Evolutionary conservation across 2,113 vertebrate species (phyloP).

Genomic region (Pedetes capensis): DNA sequence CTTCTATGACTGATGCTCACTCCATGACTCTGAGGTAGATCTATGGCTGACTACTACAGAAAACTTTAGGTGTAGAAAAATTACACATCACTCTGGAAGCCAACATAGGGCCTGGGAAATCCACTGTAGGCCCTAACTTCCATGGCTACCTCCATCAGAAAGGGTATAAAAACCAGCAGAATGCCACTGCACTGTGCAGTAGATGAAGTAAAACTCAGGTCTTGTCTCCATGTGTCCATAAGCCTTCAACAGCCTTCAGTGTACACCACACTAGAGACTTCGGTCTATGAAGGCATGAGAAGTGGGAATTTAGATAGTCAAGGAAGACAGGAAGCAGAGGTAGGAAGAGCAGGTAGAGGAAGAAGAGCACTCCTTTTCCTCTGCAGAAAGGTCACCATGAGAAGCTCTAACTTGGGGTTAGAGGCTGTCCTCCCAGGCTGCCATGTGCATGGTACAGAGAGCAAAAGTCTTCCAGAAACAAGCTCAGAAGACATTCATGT

Average conservation of each 20-base stretch:
- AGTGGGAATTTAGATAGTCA: background rate
- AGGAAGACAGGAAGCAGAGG: background rate
- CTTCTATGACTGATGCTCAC: background rate
- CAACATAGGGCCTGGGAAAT: background rate
- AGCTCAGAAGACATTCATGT: background rate
- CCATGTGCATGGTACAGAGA: background rate
- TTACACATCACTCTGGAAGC: background rate
- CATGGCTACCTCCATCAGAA: background rate
- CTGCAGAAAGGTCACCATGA: background rate
- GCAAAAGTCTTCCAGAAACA: background rate
- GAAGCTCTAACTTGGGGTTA: background rate
- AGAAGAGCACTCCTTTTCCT: background rate
- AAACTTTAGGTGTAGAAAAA: background rate
- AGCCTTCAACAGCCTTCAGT: slow-evolving; percentile 5
- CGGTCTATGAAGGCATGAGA: background rate
- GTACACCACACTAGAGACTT: background rate
- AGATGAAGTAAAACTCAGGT: too few relatives aligned
- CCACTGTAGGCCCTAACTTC: background rate
- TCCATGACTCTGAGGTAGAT: background rate
- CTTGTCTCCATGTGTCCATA: background rate
- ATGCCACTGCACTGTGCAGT: background rate
- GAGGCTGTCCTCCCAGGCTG: background rate
- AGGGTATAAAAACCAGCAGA: background rate
- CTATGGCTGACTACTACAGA: background rate
- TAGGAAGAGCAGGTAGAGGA: background rate